Evolutionary conservation across 2,113 vertebrate genomes (phyloP).

Genomic region (Potamarius usumacintae): DNA sequence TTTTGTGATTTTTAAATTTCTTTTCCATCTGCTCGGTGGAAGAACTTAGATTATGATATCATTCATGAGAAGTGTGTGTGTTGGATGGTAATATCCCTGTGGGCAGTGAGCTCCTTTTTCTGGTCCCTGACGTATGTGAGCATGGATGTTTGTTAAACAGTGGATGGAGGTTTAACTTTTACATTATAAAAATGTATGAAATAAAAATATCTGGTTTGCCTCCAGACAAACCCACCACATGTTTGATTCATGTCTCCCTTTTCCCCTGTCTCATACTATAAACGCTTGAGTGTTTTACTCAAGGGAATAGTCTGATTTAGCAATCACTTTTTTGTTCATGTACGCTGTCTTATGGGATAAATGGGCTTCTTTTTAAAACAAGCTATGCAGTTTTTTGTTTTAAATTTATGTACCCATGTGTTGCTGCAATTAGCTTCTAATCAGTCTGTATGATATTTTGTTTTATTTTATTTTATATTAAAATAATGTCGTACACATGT

Average conservation of each 20-base stretch:
- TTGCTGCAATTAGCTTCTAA: neutral
- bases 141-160: neutral
- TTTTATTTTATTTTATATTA: neutral
- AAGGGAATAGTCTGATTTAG: slow-evolving; percentile 17
- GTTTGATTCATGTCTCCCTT: neutral
- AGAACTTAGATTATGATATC: neutral
- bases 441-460: neutral
- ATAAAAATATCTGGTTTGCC: slow-evolving; percentile 19
- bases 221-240: slow-evolving; percentile 16
- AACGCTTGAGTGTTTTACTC: slow-evolving; percentile 22
- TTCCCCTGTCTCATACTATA: slow-evolving; percentile 14
- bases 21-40: neutral
- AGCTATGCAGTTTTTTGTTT: neutral
- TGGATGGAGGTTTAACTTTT: slow-evolving; percentile 13
- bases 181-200: slow-evolving; percentile 15
- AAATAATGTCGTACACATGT: neutral
- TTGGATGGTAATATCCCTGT: slow-evolving; percentile 39
- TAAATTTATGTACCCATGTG: neutral
- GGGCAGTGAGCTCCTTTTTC: slow-evolving; percentile 21
- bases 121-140: neutral
- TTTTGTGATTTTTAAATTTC: neutral
- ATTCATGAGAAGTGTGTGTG: slow-evolving; percentile 26
- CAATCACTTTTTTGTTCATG: neutral
- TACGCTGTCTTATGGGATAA: neutral
- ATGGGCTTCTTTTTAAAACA: neutral